These are phyloP conservation scores for Ceratotherium simum DNA, from an alignment of 2,113 vertebrate species.

Conservation along the genomic window DNA sequence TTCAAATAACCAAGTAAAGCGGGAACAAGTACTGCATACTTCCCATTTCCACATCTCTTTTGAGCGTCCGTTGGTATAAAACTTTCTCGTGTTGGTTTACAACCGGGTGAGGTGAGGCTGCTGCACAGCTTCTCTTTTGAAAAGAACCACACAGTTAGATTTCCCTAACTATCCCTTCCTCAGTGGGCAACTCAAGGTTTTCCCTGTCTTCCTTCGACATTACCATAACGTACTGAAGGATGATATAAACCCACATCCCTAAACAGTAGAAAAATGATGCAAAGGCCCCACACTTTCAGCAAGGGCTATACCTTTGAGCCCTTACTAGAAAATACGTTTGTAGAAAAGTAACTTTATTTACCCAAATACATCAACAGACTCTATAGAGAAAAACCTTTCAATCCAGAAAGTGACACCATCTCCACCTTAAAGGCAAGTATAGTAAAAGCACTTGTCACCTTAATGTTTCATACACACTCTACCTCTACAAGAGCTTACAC, in stretches of 20 bases:
- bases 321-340: neutral
- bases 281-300: neutral
- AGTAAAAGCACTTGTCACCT: neutral
- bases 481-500: too few relatives aligned
- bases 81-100: neutral
- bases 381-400: neutral
- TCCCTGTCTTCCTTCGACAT: neutral
- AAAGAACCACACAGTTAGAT: neutral
- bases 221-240: neutral
- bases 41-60: neutral
- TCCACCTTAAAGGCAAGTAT: neutral
- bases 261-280: neutral
- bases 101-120: neutral
- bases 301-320: neutral
- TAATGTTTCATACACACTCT: too few relatives aligned
- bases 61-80: neutral
- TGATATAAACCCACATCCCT: neutral
- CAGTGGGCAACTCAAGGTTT: neutral
- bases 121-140: neutral
- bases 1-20: neutral
- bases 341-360: neutral
- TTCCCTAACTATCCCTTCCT: neutral
- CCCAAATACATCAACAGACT: neutral
- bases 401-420: neutral
- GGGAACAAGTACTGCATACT: neutral